Percentiles rank a stretch among this genome's conserved stretches.
Evolutionary conservation across 2,888 invertebrate genomes (phyloP).

Genomic region (Pherbina coryleti): DNA sequence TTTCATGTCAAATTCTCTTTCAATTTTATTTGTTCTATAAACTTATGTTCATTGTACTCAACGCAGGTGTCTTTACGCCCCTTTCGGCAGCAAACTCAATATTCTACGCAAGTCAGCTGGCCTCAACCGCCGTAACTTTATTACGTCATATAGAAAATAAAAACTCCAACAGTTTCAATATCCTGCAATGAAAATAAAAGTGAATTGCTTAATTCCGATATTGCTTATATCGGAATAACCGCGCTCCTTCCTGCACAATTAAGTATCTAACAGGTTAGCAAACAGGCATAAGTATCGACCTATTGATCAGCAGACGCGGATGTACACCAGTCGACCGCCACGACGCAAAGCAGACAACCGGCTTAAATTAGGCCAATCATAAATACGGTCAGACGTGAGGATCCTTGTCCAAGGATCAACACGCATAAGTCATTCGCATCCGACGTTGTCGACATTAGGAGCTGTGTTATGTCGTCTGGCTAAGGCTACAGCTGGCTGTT

Average conservation of each 20-base stretch:
- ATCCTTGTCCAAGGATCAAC: constrained; percentile 22
- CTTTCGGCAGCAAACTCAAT: neutral
- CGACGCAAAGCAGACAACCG: neutral
- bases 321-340: neutral
- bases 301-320: neutral
- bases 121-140: neutral
- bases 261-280: neutral
- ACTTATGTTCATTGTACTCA: too few species aligned
- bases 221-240: neutral
- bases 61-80: constrained; percentile 26
- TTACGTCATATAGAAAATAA: neutral
- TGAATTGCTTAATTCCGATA: neutral
- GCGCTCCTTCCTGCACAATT: constrained; percentile 17
- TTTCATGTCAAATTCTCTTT: too few species aligned
- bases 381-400: constrained; percentile 12
- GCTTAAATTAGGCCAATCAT: constrained; percentile 24
- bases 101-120: neutral
- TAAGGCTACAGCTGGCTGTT: neutral
- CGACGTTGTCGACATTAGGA: constrained; percentile 14
- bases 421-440: constrained; percentile 24
- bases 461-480: constrained; percentile 9
- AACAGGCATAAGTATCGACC: neutral
- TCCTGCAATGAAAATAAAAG: constrained; percentile 23
- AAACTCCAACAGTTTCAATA: neutral
- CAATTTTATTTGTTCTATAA: too few species aligned